Conservation (phyloP, 2,888 invertebrate genomes). For the Thera britannica region DNA sequence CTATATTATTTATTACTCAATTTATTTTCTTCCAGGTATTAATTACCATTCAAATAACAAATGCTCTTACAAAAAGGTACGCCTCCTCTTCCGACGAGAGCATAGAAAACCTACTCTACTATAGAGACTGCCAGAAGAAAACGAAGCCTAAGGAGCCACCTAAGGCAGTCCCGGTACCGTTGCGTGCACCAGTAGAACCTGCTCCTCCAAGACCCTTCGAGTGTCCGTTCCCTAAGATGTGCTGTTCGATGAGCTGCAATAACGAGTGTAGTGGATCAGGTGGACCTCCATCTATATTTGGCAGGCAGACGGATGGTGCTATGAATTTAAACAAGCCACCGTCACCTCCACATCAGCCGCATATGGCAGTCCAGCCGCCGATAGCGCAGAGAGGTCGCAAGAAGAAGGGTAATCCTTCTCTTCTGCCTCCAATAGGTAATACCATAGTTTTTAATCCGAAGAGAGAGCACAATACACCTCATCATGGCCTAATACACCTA, state of each 20-base stretch:
- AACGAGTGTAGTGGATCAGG: constrained; percentile 55
- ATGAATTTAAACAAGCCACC: constrained; percentile 30
- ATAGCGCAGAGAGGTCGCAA: constrained; percentile 46
- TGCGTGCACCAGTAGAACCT: constrained; percentile 24
- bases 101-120: constrained; percentile 74
- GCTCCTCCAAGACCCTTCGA: constrained; percentile 39
- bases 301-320: constrained; percentile 43
- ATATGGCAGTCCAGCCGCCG: constrained; percentile 36
- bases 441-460: background rate
- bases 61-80: constrained; percentile 49
- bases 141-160: constrained; percentile 32
- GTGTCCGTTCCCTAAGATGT: constrained; percentile 68
- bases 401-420: constrained; percentile 50
- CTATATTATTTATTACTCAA: background rate
- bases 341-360: constrained; percentile 31
- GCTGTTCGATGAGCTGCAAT: constrained; percentile 69
- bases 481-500: too few species aligned
- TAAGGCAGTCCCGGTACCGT: background rate
- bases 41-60: constrained; percentile 54
- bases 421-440: constrained; percentile 39
- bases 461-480: too few species aligned
- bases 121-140: constrained; percentile 67
- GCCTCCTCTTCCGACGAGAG: constrained; percentile 67
- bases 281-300: constrained; percentile 25
- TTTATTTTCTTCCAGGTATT: constrained; percentile 56